phyloP scores from a whole-genome alignment of 2,797 vertebrate species.

The Morelia viridis region DNA sequence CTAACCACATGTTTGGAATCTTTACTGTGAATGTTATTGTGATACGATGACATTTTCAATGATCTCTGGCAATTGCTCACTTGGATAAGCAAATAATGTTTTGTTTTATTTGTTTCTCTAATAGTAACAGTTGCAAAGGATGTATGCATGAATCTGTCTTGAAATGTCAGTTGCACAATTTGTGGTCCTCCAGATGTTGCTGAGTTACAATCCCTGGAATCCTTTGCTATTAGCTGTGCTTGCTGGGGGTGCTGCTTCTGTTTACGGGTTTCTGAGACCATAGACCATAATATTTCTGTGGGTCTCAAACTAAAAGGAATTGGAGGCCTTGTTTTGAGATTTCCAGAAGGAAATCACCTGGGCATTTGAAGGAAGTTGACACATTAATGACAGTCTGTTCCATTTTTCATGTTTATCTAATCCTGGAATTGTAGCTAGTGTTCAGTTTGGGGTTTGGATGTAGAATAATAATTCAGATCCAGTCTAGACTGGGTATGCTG shows the following conservation, averaged over 20 bases:
- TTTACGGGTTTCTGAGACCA: neutral
- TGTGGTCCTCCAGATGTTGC: neutral
- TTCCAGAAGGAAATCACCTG: neutral
- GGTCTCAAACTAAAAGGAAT: neutral
- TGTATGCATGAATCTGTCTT: neutral
- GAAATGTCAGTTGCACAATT: neutral
- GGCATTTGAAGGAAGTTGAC: neutral
- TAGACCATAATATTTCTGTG: neutral
- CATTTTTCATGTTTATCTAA: neutral
- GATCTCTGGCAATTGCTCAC: constrained; percentile 11
- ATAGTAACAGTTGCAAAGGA: constrained; percentile 1
- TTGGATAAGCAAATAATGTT: constrained; percentile 15
- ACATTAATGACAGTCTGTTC: neutral
- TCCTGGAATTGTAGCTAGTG: neutral
- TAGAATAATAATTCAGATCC: neutral
- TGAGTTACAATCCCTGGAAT: neutral
- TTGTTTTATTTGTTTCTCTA: neutral
- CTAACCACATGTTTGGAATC: neutral
- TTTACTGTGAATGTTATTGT: constrained; percentile 23
- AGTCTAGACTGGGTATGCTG: neutral
- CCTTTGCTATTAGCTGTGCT: neutral
- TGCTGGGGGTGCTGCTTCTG: neutral
- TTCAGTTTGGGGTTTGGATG: neutral
- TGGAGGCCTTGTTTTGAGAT: neutral
- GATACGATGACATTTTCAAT: constrained; percentile 12